Evolutionary conservation across 2,888 invertebrate species (phyloP).

Genomic region (Strigamia transsilvanica): DNA sequence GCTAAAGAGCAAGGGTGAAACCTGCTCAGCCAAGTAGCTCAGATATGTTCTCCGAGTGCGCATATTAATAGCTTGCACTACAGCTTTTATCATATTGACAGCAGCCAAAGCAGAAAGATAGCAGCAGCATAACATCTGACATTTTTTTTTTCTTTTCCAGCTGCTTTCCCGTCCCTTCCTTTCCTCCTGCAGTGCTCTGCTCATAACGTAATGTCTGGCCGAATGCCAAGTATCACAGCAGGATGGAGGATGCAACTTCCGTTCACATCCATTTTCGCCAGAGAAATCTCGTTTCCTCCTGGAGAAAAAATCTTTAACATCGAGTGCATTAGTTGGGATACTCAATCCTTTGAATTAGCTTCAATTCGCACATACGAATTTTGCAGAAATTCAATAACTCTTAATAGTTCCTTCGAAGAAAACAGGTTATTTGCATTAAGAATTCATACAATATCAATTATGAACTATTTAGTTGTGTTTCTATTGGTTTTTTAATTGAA

Average conservation of each 20-base stretch:
- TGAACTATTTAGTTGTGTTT: no score
- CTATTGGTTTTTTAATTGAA: no score
- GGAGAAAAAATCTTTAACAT: neutral
- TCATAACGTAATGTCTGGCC: neutral
- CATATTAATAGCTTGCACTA: conserved; percentile 14
- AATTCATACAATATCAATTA: no score
- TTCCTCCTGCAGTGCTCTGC: conserved; percentile 2
- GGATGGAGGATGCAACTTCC: conserved; percentile 15
- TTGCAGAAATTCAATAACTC: no score
- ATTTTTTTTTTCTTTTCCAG: neutral
- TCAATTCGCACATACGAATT: neutral
- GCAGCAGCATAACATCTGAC: conserved; percentile 7
- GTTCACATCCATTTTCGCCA: conserved; percentile 14
- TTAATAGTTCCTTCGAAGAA: no score
- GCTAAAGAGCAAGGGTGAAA: conserved; percentile 17
- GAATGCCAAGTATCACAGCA: conserved; percentile 15
- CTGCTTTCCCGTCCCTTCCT: neutral
- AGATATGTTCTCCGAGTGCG: conserved; percentile 15
- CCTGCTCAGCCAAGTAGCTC: conserved; percentile 13
- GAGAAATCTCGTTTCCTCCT: conserved; percentile 4
- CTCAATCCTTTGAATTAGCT: conserved; percentile 5
- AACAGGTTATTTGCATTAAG: no score
- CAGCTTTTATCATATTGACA: conserved; percentile 15
- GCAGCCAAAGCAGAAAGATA: conserved; percentile 20
- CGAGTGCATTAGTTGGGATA: conserved; percentile 1